phyloP scores from a whole-genome alignment of 2,113 vertebrate species.

The Pelusios castaneus region DNA sequence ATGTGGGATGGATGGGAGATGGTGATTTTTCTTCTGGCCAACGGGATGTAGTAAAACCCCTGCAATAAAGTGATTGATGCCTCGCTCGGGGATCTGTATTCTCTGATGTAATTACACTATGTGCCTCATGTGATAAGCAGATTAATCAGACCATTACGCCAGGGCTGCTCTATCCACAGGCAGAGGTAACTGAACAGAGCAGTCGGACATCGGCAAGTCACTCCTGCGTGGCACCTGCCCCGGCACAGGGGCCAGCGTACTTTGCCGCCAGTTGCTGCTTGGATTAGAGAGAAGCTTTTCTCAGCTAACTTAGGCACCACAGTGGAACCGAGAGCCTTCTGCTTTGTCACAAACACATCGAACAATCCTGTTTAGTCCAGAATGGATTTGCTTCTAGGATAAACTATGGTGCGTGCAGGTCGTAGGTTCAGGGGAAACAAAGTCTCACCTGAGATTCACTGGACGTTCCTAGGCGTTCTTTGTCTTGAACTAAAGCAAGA shows the following conservation, averaged over 20 bases:
- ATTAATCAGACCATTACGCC: slow-evolving; percentile 88
- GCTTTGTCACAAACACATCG: not conserved
- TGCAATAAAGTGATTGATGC: slow-evolving; percentile 83
- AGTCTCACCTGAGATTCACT: not conserved
- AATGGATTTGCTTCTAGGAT: not conserved
- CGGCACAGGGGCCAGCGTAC: not conserved
- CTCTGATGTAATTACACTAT: slow-evolving; percentile 88
- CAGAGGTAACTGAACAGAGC: slow-evolving; percentile 84
- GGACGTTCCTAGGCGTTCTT: not conserved
- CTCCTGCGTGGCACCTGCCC: not conserved
- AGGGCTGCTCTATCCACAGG: slow-evolving; percentile 72
- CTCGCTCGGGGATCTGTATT: slow-evolving; percentile 76
- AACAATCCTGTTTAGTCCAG: not conserved
- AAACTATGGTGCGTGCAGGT: not conserved
- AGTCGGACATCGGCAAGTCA: slow-evolving; percentile 21
- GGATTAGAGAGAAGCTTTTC: not conserved
- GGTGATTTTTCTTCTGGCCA: not conserved
- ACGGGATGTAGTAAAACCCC: not conserved
- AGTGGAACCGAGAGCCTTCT: not conserved
- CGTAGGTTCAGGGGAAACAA: not conserved
- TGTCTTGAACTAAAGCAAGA: not conserved
- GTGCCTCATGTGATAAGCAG: slow-evolving; percentile 84
- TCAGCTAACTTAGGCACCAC: not conserved
- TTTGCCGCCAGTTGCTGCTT: not conserved
- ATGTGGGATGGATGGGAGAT: not conserved